Evolutionary conservation across 2,888 invertebrate species (phyloP), one percentile per base, ranked within the genome.

Genomic region (Cosmia trapezina): DNA sequence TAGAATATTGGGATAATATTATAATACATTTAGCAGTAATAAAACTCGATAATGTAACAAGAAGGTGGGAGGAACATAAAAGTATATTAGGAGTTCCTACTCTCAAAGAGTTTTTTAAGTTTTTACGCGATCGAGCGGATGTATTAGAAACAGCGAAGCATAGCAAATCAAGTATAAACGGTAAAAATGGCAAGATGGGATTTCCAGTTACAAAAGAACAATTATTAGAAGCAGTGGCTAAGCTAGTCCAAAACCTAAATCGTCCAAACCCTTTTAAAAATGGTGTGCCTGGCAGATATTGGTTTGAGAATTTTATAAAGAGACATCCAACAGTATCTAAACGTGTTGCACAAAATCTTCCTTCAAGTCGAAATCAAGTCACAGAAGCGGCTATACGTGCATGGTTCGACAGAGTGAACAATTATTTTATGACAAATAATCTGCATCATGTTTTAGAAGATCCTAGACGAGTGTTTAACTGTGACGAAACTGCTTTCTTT

Each of bases 191-290:
- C 14, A 63, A 51, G 14, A n/a, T 28, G 12, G 51, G 49, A 12
- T 63, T 63, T 63, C 63, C 49, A 22, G 63, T 63, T 37, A 63
- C 63, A 37, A 63, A 63, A 37, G n/a, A 63, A 14, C 63, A 63
- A 51, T 37, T 63, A 63, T 37, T 51, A 51, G 12, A 63, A 43
- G 43, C 43, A 12, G 51, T 51, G 14, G 12, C 51, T 41, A 51
- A 64, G 51, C 9, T 51, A 51, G 51, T 64, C 9, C 9, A 51
- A 64, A 64, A 51, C 37, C 11, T 64, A 41, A n/a, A 51, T 9
- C 37, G 60, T 9, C 60, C 43, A 9, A 60, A 60, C 14, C 43
- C 60, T 5, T 22, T 43, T 60, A 60, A 60, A 60, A 17, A 60
- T 43, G 22, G 60, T 14, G n/a, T 60, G 4, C 60, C 41, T 22